A percentile compares a stretch with the other conserved stretches of the same genome.
Evolutionary conservation across 1,140 invertebrate species (phyloP).

Genomic region (Aradophagus sp.): DNA sequence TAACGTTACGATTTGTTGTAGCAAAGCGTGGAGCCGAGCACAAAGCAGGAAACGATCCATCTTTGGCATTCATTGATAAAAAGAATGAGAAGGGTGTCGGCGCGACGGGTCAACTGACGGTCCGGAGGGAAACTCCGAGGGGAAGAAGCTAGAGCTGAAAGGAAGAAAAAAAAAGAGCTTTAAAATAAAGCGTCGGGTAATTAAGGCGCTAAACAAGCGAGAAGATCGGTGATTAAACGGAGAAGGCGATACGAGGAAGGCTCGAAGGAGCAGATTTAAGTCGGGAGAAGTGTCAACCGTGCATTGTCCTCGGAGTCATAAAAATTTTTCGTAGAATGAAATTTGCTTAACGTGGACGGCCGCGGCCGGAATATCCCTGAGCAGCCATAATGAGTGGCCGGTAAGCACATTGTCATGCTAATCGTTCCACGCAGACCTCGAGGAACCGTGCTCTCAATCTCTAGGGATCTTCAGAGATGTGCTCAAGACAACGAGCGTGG

Average conservation of each 20-base stretch:
- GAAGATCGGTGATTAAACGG: slow-evolving; percentile 11
- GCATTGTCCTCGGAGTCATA: slow-evolving; percentile 57
- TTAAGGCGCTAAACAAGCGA: slow-evolving; percentile 33
- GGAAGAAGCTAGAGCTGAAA: slow-evolving; percentile 20
- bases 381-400: slow-evolving; percentile 70
- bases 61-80: slow-evolving; percentile 67
- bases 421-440: slow-evolving; percentile 60
- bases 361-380: slow-evolving; percentile 55
- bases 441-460: slow-evolving; percentile 57
- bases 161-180: slow-evolving; percentile 20
- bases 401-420: slow-evolving; percentile 72
- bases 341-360: slow-evolving; percentile 64
- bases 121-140: slow-evolving; percentile 20
- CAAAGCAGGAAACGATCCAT: slow-evolving; percentile 68
- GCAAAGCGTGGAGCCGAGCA: slow-evolving; percentile 59
- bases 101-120: slow-evolving; percentile 29
- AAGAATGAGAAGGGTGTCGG: slow-evolving; percentile 60
- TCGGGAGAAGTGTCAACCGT: slow-evolving; percentile 62
- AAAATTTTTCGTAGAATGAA: slow-evolving; percentile 62
- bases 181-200: slow-evolving; percentile 30
- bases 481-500: slow-evolving; percentile 58
- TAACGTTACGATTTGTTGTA: slow-evolving; percentile 61
- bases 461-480: slow-evolving; percentile 53
- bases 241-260: slow-evolving; percentile 3
- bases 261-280: slow-evolving; percentile 31